A percentile compares a stretch with the other conserved stretches of the same genome.
Evolutionary conservation across 1,140 invertebrate genomes (phyloP).

Genomic region (Magallana gigas): DNA sequence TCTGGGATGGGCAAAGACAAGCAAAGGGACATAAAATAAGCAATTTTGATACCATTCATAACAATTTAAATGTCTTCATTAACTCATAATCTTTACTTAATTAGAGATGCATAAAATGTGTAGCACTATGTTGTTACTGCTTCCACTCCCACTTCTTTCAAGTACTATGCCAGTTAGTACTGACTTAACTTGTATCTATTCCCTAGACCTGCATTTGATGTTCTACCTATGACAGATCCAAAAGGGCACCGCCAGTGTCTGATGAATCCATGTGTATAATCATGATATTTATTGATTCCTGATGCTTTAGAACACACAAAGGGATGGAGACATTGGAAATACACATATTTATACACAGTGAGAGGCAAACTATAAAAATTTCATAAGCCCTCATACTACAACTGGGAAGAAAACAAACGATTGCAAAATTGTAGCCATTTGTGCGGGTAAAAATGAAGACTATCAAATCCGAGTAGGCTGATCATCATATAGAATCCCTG

Average conservation of each 20-base stretch:
- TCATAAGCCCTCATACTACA: not conserved
- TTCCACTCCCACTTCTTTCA: not conserved
- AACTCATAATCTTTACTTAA: too few relatives aligned
- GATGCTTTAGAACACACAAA: conserved; percentile 1
- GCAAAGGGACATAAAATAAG: not conserved
- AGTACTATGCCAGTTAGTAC: not conserved
- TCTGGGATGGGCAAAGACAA: not conserved
- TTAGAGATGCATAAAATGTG: too few relatives aligned
- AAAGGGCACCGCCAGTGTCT: not conserved
- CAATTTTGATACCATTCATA: too few relatives aligned
- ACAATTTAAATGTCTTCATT: too few relatives aligned
- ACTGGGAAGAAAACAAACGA: not conserved
- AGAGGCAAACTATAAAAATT: conserved; percentile 12
- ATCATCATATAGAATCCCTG: not conserved
- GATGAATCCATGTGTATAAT: not conserved
- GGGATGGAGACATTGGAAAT: not conserved
- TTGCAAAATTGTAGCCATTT: not conserved
- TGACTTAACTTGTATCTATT: not conserved
- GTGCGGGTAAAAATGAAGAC: not conserved
- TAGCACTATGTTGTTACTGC: not conserved
- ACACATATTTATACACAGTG: conserved; percentile 19
- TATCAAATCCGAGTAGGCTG: not conserved
- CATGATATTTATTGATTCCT: conserved; percentile 28
- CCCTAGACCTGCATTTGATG: conserved; percentile 1
- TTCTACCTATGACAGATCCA: not conserved